Evolutionary conservation across 2,113 vertebrate genomes (phyloP).

Genomic region (Arenaria interpres): DNA sequence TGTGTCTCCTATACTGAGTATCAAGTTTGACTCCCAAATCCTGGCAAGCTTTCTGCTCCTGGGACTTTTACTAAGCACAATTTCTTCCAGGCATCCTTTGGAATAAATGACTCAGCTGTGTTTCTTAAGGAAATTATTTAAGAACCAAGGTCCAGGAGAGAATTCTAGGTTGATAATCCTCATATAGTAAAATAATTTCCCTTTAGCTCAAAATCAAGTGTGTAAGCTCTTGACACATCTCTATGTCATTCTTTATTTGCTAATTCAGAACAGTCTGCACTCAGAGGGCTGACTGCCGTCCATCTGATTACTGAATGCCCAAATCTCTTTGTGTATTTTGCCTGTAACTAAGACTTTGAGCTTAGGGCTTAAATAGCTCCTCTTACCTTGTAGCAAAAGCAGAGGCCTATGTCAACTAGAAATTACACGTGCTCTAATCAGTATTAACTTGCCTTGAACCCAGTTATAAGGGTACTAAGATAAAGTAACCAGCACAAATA

Average conservation of each 20-base stretch:
- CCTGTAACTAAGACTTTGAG: neutral
- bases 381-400: neutral
- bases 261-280: neutral
- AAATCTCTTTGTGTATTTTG: neutral
- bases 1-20: neutral
- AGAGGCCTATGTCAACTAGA: neutral
- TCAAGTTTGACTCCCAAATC: neutral
- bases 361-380: neutral
- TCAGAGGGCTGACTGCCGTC: neutral
- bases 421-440: neutral
- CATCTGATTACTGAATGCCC: neutral
- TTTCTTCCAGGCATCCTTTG: conserved; percentile 4
- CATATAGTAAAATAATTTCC: neutral
- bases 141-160: neutral
- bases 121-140: conserved; percentile 7
- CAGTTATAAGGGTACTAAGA: neutral
- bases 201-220: neutral
- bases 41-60: neutral
- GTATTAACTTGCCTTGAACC: neutral
- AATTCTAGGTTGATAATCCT: neutral
- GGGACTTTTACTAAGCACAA: neutral
- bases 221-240: neutral
- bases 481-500: neutral
- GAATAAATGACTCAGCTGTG: neutral
- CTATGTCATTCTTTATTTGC: neutral